phyloP scores from a whole-genome alignment of 2,797 vertebrate genomes.

The Trachops cirrhosus region DNA sequence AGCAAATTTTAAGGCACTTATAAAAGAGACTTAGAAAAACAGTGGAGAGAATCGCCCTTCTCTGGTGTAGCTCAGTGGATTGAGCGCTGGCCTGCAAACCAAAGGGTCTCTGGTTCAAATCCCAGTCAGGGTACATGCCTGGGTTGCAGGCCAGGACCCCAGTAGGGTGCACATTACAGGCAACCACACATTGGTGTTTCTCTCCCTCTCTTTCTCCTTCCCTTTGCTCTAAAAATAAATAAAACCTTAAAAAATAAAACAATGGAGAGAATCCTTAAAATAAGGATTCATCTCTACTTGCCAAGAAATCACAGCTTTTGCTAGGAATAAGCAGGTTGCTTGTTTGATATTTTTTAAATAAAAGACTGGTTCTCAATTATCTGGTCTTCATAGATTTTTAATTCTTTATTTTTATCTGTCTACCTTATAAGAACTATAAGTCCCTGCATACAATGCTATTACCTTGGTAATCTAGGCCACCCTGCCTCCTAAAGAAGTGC shows the following conservation, averaged over 20 bases:
- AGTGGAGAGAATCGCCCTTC: not conserved
- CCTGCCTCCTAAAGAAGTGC: not conserved
- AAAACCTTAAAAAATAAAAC: not conserved
- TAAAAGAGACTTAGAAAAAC: not conserved
- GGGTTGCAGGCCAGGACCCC: too few relatives aligned
- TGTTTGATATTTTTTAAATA: not conserved
- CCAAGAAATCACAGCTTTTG: slow-evolving; percentile 26
- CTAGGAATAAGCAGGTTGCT: slow-evolving; percentile 24
- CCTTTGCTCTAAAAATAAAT: too few relatives aligned
- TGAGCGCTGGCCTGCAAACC: too few relatives aligned
- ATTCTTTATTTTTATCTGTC: not conserved
- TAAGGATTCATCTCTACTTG: not conserved
- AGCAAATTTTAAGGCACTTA: not conserved
- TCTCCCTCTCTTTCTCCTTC: too few relatives aligned
- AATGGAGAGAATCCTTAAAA: not conserved
- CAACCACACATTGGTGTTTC: too few relatives aligned
- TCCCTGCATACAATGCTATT: not conserved
- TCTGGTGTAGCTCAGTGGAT: too few relatives aligned
- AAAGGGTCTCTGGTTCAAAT: too few relatives aligned
- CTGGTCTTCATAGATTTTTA: not conserved
- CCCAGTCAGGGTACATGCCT: too few relatives aligned
- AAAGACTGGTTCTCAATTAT: too few relatives aligned
- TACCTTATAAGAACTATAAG: not conserved
- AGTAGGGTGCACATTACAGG: too few relatives aligned
- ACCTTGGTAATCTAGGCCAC: not conserved